A percentile compares a stretch with the other conserved stretches of the same genome.
phyloP scores from a whole-genome alignment of 2,888 invertebrate genomes.

The Gandaritis pyraliata region DNA sequence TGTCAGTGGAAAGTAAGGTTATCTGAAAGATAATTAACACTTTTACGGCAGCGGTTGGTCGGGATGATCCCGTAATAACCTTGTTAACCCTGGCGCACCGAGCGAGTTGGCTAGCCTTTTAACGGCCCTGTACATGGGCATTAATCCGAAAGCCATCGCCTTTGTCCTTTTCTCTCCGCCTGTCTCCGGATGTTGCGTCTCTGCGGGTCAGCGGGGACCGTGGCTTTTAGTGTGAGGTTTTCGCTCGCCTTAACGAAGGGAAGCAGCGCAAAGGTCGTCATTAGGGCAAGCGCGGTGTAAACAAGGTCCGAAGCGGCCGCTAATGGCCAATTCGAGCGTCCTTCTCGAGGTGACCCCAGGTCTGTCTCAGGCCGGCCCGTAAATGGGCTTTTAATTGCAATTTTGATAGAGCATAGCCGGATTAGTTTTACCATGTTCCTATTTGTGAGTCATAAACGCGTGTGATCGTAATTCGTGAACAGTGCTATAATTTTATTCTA shows the following conservation, averaged over 20 bases:
- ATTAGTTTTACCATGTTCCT: conserved; percentile 70
- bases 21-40: conserved; percentile 81
- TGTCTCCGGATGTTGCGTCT: conserved; percentile 64
- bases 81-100: conserved; percentile 83
- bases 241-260: conserved; percentile 85
- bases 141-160: conserved; percentile 82
- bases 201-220: conserved; percentile 76
- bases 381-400: conserved; percentile 83
- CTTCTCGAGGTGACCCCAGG: conserved; percentile 81
- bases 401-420: conserved; percentile 77
- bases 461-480: conserved; percentile 22
- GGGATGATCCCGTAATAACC: conserved; percentile 84
- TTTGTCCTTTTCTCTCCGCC: conserved; percentile 73
- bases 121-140: conserved; percentile 81
- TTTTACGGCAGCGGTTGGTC: conserved; percentile 80
- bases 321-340: conserved; percentile 84
- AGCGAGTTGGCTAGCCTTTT: conserved; percentile 81
- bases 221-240: conserved; percentile 84
- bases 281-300: conserved; percentile 85
- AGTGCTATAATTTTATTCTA: background rate
- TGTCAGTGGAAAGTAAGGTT: conserved; percentile 69
- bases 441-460: conserved; percentile 46
- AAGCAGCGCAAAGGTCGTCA: conserved; percentile 85
- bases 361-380: conserved; percentile 72
- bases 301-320: conserved; percentile 84